These are phyloP conservation scores for Crotalus horridus DNA, from an alignment of 2,113 vertebrate species.

Conservation along the genomic window DNA sequence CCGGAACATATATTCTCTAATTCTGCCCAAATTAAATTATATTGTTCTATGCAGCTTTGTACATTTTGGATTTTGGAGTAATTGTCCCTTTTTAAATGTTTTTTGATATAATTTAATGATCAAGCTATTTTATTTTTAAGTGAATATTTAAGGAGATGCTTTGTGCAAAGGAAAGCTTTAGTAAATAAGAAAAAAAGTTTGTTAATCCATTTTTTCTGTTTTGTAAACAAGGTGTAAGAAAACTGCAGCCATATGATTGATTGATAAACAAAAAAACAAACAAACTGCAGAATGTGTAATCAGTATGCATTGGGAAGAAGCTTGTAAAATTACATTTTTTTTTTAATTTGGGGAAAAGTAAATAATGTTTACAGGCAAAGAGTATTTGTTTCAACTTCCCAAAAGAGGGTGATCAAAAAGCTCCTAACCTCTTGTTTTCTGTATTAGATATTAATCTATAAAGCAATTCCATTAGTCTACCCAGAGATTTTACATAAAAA, in stretches of 20 bases:
- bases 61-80: background rate
- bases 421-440: background rate
- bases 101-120: background rate
- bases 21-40: background rate
- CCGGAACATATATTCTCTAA: background rate
- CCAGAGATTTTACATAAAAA: background rate
- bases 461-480: background rate
- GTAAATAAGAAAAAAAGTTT: background rate
- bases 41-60: background rate
- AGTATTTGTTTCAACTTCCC: background rate
- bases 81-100: background rate
- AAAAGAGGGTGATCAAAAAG: background rate
- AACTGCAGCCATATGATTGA: background rate
- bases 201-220: background rate
- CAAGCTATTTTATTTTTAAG: background rate
- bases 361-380: background rate
- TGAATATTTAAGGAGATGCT: background rate
- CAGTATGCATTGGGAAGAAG: background rate
- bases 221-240: background rate
- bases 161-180: background rate
- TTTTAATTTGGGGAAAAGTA: background rate
- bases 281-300: background rate
- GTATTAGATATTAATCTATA: background rate
- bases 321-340: background rate
- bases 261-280: background rate